Evolutionary conservation across 2,888 invertebrate genomes (phyloP).

Genomic region (Clusia tigrina): DNA sequence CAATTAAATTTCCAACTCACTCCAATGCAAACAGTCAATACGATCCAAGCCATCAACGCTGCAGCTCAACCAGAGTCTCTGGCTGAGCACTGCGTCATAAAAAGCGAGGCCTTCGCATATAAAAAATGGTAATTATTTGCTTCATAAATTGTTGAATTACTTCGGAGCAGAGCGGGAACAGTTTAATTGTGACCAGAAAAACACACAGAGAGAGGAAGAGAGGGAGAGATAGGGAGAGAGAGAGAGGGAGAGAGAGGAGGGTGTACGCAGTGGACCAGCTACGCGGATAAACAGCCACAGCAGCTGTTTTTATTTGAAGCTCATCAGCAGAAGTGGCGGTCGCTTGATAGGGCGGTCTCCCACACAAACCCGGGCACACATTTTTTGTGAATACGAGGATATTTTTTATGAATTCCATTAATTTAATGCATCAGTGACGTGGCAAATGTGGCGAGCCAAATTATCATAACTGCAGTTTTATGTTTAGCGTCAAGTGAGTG

Average conservation of each 20-base stretch:
- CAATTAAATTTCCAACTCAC: constrained; percentile 43
- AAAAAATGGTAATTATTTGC: constrained; percentile 54
- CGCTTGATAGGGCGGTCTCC: no score
- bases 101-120: no score
- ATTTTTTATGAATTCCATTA: neutral
- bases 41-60: no score
- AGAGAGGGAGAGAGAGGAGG: no score
- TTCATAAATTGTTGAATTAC: constrained; percentile 50
- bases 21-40: no score
- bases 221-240: no score
- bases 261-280: neutral
- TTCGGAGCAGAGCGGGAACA: constrained; percentile 22
- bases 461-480: neutral
- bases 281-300: constrained; percentile 4
- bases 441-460: neutral
- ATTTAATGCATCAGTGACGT: neutral
- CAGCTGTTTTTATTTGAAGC: no score
- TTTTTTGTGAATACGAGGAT: neutral
- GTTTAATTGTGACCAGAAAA: constrained; percentile 17
- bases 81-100: no score
- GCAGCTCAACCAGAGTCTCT: no score
- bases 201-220: no score
- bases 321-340: no score
- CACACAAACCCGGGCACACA: neutral
- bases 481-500: no score